phyloP scores from a whole-genome alignment of 2,888 invertebrate genomes.

The Melipona bicolor region DNA sequence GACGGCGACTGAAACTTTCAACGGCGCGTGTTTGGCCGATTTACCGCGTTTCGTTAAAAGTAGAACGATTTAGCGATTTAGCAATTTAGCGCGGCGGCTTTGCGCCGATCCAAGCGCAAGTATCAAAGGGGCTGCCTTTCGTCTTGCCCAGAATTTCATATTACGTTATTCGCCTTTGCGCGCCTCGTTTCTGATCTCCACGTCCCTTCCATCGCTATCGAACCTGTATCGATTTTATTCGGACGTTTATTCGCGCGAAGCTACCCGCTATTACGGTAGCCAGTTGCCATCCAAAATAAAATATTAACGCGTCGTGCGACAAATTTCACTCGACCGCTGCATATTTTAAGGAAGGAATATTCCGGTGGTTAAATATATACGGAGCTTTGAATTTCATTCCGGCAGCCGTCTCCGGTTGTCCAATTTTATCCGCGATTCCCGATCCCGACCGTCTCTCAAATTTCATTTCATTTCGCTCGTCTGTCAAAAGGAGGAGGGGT shows the following conservation, averaged over 20 bases:
- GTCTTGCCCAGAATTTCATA: not conserved
- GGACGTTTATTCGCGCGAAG: not conserved
- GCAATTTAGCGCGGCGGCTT: not conserved
- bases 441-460: too few species aligned
- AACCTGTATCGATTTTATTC: not conserved
- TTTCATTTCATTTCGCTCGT: not conserved
- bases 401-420: too few species aligned
- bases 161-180: not conserved
- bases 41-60: conserved; percentile 11
- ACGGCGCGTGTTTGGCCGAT: not conserved
- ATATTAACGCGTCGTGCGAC: not conserved
- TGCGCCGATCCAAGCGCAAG: not conserved
- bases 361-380: too few species aligned
- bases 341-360: not conserved
- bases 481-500: too few species aligned
- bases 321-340: accelerated
- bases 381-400: not conserved
- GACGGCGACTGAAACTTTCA: not conserved
- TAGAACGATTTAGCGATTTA: not conserved
- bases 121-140: not conserved
- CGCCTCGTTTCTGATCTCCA: not conserved
- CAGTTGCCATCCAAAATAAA: not conserved
- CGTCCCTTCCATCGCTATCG: not conserved
- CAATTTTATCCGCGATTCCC: too few species aligned
- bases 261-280: not conserved